A percentile compares a stretch with the other conserved stretches of the same genome.
phyloP scores from a whole-genome alignment of 1,140 invertebrate species.

The Eriosoma lanigerum region DNA sequence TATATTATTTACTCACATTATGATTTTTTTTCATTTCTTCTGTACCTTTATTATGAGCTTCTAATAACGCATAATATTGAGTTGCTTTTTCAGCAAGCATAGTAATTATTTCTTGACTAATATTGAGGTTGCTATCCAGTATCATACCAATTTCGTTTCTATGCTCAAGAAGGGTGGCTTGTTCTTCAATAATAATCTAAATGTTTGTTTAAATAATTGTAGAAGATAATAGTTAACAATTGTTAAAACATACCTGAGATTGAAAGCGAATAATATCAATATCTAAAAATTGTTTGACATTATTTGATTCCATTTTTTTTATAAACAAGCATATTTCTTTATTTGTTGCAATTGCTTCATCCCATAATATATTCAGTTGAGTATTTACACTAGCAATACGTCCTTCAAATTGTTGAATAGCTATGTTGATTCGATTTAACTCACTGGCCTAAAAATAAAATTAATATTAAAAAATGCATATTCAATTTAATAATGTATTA shows the following conservation, averaged over 20 bases:
- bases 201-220: background rate
- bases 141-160: conserved; percentile 50
- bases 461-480: no score
- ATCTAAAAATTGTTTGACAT: conserved; percentile 47
- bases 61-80: conserved; percentile 40
- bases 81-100: conserved; percentile 42
- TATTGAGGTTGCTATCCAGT: conserved; percentile 30
- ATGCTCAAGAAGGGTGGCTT: conserved; percentile 15
- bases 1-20: conserved; percentile 18
- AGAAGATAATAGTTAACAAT: background rate
- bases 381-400: conserved; percentile 46
- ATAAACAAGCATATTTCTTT: conserved; percentile 31
- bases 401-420: conserved; percentile 45
- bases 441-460: conserved; percentile 26
- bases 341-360: conserved; percentile 34
- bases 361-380: conserved; percentile 48
- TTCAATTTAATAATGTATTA: background rate
- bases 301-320: conserved; percentile 35
- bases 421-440: conserved; percentile 36
- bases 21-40: conserved; percentile 48
- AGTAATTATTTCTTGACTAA: conserved; percentile 31
- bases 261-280: conserved; percentile 2
- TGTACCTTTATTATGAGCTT: conserved; percentile 33
- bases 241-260: conserved; percentile 16
- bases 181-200: conserved; percentile 21